Base-by-base conservation (phyloP, 2,797 vertebrate species). In the Macroramphosus scolopax region DNA sequence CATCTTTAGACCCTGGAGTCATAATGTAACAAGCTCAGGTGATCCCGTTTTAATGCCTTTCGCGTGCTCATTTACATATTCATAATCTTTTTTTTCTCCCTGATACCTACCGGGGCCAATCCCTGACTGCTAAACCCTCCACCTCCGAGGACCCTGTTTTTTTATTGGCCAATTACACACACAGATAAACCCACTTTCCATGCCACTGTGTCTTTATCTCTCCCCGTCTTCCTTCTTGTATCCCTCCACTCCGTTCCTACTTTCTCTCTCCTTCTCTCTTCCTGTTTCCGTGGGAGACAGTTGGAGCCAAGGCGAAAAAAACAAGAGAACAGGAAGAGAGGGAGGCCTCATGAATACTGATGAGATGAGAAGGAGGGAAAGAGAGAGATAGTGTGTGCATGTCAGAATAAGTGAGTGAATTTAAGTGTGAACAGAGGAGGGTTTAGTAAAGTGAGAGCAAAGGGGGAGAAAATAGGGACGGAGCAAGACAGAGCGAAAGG, bases 131-230 rank as follows among this genome's bases (percentile, higher is more conserved):
- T 81, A 85, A 87, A 86, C 83, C 88, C 87, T 88, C 87, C 87
- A 86, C 85, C 82, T 75, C 60, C 6, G 52, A 80, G 77, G 72
- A 82, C 80, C 82, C 72, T 61, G 63, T 70, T 83, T 88, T n/a
- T 82, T 88, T 87, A 87, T 85, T 87, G 86, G 81, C 65, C 83
- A 86, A 86, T 88, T 89, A 82, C 83, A 83, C 83, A 77, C 71
- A 67, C 51, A 79, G 70, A 72, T 65, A 82, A 79, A 79, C 77
- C 75, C 72, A 48, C 69, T 72, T 66, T 68, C 53, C 40, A 30
- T 50, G 59, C 67, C 60, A 50, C 60, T 58, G 34, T 16, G 44
- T 68, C 47, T 72, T 66, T 66, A 75, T 70, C 60, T 64, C 39
- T 48, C 57, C 17, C 55, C 46, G 43, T 44, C 17, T 34, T 41